Percentiles rank a stretch among this genome's conserved stretches.
These are phyloP conservation scores for Callocephalon fimbriatum DNA, from an alignment of 2,113 vertebrate genomes.

Conservation along the genomic window DNA sequence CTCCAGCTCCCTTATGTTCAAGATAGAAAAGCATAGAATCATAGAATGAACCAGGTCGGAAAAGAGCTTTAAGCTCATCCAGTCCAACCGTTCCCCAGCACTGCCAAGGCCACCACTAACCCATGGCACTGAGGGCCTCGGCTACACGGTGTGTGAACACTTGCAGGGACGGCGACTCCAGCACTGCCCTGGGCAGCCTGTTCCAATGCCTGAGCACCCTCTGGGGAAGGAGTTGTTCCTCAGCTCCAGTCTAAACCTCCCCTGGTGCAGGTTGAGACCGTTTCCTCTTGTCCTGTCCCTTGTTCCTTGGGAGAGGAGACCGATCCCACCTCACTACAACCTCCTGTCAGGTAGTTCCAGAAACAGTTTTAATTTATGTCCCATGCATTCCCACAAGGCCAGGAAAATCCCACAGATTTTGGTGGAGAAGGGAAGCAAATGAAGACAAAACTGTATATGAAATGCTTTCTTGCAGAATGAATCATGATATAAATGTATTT, in stretches of 20 bases:
- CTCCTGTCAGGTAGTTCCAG: neutral
- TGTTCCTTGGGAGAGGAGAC: neutral
- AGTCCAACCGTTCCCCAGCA: too few relatives aligned
- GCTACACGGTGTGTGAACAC: too few relatives aligned
- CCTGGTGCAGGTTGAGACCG: neutral
- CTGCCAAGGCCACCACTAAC: too few relatives aligned
- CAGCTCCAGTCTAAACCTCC: too few relatives aligned
- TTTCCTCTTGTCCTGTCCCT: neutral
- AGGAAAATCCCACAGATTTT: neutral
- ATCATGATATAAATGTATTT: neutral
- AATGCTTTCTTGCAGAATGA: neutral
- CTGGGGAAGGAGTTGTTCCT: too few relatives aligned
- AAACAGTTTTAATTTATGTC: neutral
- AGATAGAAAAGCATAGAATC: neutral
- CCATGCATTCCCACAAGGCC: neutral
- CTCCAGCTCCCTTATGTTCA: neutral
- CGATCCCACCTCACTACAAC: neutral
- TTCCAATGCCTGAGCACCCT: too few relatives aligned
- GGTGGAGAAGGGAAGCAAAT: neutral
- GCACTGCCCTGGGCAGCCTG: too few relatives aligned
- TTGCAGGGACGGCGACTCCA: too few relatives aligned
- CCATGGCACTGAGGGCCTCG: too few relatives aligned
- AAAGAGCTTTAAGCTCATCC: too few relatives aligned
- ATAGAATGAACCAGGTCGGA: too few relatives aligned
- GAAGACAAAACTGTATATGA: neutral